Percentiles rank a stretch among this genome's conserved stretches.
Evolutionary conservation across 1,140 invertebrate genomes (phyloP).

Genomic region (Arion vulgaris): DNA sequence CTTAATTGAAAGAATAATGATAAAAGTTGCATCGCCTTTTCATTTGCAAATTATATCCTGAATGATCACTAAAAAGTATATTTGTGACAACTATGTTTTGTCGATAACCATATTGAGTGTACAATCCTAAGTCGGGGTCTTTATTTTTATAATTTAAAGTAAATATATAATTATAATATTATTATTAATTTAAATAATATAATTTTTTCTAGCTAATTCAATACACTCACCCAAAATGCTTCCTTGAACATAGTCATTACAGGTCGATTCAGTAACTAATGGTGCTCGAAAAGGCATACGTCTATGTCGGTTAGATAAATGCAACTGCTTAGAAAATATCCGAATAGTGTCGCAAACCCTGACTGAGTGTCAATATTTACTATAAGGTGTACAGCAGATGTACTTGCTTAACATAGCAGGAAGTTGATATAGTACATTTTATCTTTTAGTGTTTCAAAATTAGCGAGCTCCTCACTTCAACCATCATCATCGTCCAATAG

Average conservation of each 20-base stretch:
- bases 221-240: slow-evolving; percentile 5
- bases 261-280: neutral
- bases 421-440: neutral
- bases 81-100: too few species aligned
- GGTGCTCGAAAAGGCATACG: neutral
- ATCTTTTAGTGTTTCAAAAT: neutral
- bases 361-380: neutral
- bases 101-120: too few species aligned
- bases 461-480: neutral
- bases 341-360: neutral
- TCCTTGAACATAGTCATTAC: neutral
- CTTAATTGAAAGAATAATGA: too few species aligned
- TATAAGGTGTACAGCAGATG: neutral
- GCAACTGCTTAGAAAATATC: neutral
- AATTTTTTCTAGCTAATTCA: neutral
- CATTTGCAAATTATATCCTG: too few species aligned
- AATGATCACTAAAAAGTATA: too few species aligned
- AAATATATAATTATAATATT: too few species aligned
- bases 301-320: too few species aligned
- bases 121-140: too few species aligned
- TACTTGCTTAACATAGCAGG: neutral
- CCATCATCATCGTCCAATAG: too few species aligned
- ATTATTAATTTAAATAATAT: too few species aligned
- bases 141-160: too few species aligned
- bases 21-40: too few species aligned